phyloP scores from a whole-genome alignment of 2,888 invertebrate species.

The Drosophila falleni region DNA sequence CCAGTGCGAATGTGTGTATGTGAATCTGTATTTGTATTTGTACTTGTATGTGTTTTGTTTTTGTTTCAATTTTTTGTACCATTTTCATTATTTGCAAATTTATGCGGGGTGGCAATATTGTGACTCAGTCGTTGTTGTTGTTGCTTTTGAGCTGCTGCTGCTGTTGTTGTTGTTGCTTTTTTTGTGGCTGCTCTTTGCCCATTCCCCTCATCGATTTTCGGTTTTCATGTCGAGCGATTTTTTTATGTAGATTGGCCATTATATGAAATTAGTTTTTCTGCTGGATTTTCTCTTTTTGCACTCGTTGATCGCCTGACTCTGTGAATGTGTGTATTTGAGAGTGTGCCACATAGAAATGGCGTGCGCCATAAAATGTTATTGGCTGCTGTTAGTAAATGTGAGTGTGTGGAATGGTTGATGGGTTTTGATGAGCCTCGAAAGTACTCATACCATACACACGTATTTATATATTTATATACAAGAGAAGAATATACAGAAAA shows the following conservation, averaged over 20 bases:
- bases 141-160: conserved; percentile 13
- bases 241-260: conserved; percentile 81
- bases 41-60: conserved; percentile 34
- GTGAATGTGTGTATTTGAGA: conserved; percentile 15
- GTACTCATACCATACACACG: conserved; percentile 9
- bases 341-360: conserved; percentile 67
- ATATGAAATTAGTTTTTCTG: conserved; percentile 77
- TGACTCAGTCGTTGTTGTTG: conserved; percentile 57
- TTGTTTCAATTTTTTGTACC: conserved; percentile 64
- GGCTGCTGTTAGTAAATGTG: conserved; percentile 63
- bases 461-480: not conserved
- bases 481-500: not conserved
- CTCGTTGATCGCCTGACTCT: conserved; percentile 51
- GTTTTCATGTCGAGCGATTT: conserved; percentile 66
- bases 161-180: conserved; percentile 14
- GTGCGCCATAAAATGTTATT: conserved; percentile 71
- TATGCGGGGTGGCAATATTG: conserved; percentile 76
- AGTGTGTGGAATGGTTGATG: conserved; percentile 46
- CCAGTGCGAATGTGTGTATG: conserved; percentile 5
- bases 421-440: conserved; percentile 35
- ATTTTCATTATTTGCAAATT: conserved; percentile 80
- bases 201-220: conserved; percentile 75
- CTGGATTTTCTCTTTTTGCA: conserved; percentile 53
- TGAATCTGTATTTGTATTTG: conserved; percentile 4
- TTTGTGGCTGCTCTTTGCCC: conserved; percentile 28